Conservation (phyloP, 2,797 vertebrate species). For the Acipenser transmontanus region DNA sequence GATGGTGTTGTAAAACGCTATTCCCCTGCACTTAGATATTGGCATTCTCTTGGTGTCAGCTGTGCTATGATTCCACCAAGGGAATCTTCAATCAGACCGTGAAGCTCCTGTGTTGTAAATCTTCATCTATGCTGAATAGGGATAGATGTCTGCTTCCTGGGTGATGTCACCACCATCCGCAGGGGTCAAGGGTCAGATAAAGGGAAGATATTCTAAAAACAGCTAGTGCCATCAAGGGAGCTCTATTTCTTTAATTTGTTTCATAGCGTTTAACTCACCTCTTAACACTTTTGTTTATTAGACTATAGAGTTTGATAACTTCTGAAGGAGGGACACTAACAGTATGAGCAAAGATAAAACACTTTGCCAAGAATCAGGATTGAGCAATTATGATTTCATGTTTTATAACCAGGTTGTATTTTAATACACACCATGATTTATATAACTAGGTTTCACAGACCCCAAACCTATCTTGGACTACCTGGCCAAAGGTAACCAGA, state of each 20-base stretch:
- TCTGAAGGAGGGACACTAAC: too few species aligned
- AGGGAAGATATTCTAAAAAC: conserved; percentile 11
- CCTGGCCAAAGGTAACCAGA: too few species aligned
- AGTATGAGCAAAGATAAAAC: too few species aligned
- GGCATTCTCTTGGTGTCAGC: conserved; percentile 36
- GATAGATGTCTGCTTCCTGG: conserved; percentile 34
- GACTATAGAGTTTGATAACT: too few species aligned
- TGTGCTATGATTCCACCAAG: conserved; percentile 31
- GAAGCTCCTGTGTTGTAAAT: conserved; percentile 44
- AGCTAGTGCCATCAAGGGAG: not conserved
- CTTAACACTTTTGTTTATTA: not conserved
- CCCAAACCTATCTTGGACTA: too few species aligned
- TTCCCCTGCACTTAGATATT: conserved; percentile 32
- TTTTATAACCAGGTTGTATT: too few species aligned
- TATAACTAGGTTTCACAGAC: too few species aligned
- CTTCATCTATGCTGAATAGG: conserved; percentile 31
- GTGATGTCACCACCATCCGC: conserved; percentile 3
- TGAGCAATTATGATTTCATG: too few species aligned
- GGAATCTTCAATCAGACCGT: conserved; percentile 13
- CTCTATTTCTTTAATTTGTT: not conserved
- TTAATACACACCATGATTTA: too few species aligned
- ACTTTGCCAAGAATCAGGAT: too few species aligned
- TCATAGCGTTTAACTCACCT: not conserved
- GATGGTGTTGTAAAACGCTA: conserved; percentile 45
- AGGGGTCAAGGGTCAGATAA: conserved; percentile 33